Evolutionary conservation across 37 sponge, comb jelly and placozoan genomes (phyloP).

Genomic region (Aphrocallistes beatrix): DNA sequence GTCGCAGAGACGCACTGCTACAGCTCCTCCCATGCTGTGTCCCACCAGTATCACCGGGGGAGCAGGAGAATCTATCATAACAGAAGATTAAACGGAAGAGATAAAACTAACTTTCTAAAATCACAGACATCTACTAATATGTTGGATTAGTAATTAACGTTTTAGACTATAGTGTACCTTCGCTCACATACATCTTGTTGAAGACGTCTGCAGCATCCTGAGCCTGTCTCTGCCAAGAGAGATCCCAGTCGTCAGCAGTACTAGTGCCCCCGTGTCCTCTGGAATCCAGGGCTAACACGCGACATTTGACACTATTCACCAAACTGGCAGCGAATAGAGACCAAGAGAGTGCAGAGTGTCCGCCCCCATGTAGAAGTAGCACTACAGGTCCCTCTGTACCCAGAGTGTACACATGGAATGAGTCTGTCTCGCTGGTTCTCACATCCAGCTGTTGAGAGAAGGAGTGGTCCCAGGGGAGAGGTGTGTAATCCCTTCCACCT

Average conservation of each 20-base stretch:
- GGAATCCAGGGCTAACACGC: slow-evolving; percentile 56
- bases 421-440: slow-evolving; percentile 2
- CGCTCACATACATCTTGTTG: slow-evolving; percentile 1
- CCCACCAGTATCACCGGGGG: slow-evolving; percentile 77
- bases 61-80: not conserved
- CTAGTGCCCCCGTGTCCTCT: slow-evolving; percentile 54
- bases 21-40: slow-evolving; percentile 96
- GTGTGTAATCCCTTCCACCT: not conserved
- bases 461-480: slow-evolving; percentile 10
- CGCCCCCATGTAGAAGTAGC: slow-evolving; percentile 87
- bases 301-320: slow-evolving; percentile 25
- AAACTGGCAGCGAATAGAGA: slow-evolving; percentile 61
- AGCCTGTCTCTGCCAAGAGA: slow-evolving; percentile 47
- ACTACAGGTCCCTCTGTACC: slow-evolving; percentile 73
- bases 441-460: not conserved
- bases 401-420: slow-evolving; percentile 64
- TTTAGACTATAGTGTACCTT: not conserved
- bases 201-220: slow-evolving; percentile 25
- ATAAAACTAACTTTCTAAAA: not conserved
- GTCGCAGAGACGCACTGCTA: slow-evolving; percentile 63
- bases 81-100: slow-evolving; percentile 18
- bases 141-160: not conserved
- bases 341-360: slow-evolving; percentile 94
- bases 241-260: slow-evolving; percentile 46
- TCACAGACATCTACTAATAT: not conserved